Base-by-base conservation (phyloP, 2,888 invertebrate genomes). In the Trichopria drosophilae region DNA sequence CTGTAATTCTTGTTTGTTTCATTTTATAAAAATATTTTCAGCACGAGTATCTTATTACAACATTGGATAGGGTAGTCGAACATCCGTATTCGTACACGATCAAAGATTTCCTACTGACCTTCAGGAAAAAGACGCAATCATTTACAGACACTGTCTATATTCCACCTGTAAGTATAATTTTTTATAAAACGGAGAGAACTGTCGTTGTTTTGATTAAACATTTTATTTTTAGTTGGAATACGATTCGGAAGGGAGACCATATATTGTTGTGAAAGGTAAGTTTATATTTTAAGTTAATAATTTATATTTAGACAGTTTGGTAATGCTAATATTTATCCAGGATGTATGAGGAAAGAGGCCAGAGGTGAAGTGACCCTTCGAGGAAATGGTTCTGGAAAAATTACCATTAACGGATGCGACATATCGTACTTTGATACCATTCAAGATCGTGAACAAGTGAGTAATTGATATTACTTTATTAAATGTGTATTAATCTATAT, bases 331-430 rank as follows among this genome's bases (percentile, higher is more conserved):
- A 31, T 31, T 47, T 63, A 71, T 72, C 26, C 55, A 84, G 84
- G 86, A 75, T 88, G 88, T 68, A 72, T 82, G 44, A 80, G 90
- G 53, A 92, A 91, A 75, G 77, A 78, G 51, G 84, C 90, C 0
- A 78, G 82, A 62, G 94, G 87, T 1, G 80, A 84, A 72, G 93
- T 95, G 0, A 90, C 86, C n/a, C 77, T 96, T 6, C 80, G 80
- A 53, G 83, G 84, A 9, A 88, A 92, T 16, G 96, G 97, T 10
- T 84, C 87, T 40, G 96, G 97, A 2, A 82, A 85, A 69, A 82
- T 95, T 45, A 81, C 78, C 20, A 87, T 96, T 45, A 95, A 96
- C 77, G 89, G 87, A 4, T 69, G 83, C 67, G 87, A 88, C 68
- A 81, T 94, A 23, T 81, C 82, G 6, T 93, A 90, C 72, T 95